Percentiles rank a stretch among this genome's conserved stretches.
These are phyloP conservation scores for Julus scandinavius DNA, from an alignment of 2,888 invertebrate genomes.

Conservation along the genomic window DNA sequence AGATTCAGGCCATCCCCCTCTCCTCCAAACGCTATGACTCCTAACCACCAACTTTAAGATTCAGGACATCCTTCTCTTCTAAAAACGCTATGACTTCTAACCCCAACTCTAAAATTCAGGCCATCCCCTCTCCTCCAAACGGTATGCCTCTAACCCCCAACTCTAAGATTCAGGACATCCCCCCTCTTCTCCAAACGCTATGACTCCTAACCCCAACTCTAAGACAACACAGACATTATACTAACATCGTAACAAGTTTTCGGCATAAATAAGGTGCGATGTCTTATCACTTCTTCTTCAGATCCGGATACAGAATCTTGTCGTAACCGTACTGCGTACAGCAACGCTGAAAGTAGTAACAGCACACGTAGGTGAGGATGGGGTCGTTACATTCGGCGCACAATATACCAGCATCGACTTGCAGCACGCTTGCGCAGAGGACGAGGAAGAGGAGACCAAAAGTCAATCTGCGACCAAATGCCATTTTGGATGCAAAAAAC, in stretches of 20 bases:
- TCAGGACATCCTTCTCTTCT: too few relatives aligned
- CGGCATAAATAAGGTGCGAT: not conserved
- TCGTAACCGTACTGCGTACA: constrained; percentile 50
- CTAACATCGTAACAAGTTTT: not conserved
- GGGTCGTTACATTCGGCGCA: constrained; percentile 55
- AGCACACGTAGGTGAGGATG: constrained; percentile 50
- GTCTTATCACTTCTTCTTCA: constrained; percentile 3
- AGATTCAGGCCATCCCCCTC: too few relatives aligned
- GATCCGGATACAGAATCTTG: constrained; percentile 35
- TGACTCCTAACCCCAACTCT: too few relatives aligned
- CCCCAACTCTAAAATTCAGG: too few relatives aligned
- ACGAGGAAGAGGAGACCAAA: not conserved
- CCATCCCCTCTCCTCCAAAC: too few relatives aligned
- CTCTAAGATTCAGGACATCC: too few relatives aligned
- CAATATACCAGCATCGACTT: constrained; percentile 49
- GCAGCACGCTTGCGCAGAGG: not conserved
- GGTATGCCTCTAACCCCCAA: too few relatives aligned
- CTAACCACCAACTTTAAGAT: too few relatives aligned
- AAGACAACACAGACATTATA: too few relatives aligned
- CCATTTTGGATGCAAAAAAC: not conserved
- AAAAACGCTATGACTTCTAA: too few relatives aligned
- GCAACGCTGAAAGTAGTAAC: constrained; percentile 53
- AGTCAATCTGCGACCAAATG: not conserved
- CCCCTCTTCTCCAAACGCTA: too few relatives aligned
- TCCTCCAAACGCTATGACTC: too few relatives aligned